Evolutionary conservation across 2,113 vertebrate species (phyloP).

Genomic region (Corythaixoides concolor): DNA sequence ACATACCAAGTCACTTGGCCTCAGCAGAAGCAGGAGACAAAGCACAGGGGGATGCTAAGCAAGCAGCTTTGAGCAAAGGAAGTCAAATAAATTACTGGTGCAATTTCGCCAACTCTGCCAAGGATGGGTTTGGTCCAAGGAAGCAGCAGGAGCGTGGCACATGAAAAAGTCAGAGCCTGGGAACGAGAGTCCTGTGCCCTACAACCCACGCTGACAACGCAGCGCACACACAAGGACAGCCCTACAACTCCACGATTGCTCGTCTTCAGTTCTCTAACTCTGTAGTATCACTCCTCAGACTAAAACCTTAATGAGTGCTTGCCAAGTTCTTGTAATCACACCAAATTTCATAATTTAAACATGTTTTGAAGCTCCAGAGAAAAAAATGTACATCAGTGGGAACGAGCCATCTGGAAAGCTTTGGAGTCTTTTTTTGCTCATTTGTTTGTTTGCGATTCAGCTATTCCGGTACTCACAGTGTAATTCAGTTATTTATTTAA

Average conservation of each 20-base stretch:
- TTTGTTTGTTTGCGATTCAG: conserved; percentile 61
- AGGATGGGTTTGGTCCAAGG: not conserved
- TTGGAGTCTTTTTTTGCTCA: conserved; percentile 49
- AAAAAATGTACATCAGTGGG: conserved; percentile 47
- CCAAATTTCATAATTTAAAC: conserved; percentile 57
- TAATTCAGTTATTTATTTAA: conserved; percentile 31
- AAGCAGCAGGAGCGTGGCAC: not conserved
- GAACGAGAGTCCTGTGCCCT: not conserved
- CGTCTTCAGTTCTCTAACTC: conserved; percentile 24
- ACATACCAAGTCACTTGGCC: not conserved
- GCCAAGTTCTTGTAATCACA: conserved; percentile 59
- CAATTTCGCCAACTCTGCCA: not conserved
- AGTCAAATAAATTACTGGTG: not conserved
- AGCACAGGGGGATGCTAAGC: not conserved
- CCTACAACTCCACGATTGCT: not conserved
- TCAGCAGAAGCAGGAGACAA: not conserved
- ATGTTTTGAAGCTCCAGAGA: conserved; percentile 46
- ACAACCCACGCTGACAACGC: fast-evolving
- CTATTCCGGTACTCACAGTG: not conserved
- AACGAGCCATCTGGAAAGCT: conserved; percentile 64
- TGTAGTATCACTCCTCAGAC: conserved; percentile 8
- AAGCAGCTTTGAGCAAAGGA: not conserved
- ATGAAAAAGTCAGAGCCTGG: not conserved
- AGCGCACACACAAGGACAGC: not conserved
- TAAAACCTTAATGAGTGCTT: conserved; percentile 43